phyloP scores from a whole-genome alignment of 92 coral and sea anemone genomes.

The Epizoanthus illoricatus region DNA sequence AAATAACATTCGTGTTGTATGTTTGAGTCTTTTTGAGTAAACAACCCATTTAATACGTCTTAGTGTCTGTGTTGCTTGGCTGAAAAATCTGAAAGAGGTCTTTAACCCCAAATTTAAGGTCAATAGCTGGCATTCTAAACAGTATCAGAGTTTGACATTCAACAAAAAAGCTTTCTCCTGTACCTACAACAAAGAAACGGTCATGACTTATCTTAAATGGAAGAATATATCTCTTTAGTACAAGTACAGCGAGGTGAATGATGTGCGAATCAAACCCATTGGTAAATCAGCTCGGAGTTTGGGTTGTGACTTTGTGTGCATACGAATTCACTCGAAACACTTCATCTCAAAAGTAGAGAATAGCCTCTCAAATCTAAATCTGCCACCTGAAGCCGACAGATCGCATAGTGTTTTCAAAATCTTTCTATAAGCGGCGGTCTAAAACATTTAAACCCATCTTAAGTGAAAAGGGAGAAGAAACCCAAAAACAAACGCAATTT shows the following conservation, averaged over 20 bases:
- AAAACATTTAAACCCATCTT: background rate
- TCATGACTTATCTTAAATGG: too few relatives aligned
- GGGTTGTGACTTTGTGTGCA: too few relatives aligned
- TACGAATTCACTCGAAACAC: background rate
- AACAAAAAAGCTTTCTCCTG: background rate
- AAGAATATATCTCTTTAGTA: too few relatives aligned
- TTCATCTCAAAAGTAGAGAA: too few relatives aligned
- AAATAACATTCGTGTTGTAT: background rate
- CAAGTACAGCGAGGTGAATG: background rate
- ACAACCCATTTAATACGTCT: constrained; percentile 11
- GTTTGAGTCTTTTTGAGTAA: background rate
- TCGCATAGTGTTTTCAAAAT: background rate
- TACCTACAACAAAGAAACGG: background rate
- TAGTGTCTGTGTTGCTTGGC: constrained; percentile 22
- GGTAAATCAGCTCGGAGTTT: background rate
- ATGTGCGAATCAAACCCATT: too few relatives aligned
- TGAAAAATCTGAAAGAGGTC: constrained; percentile 15
- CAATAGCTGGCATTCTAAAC: constrained; percentile 15
- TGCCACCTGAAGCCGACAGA: background rate
- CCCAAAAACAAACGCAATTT: background rate
- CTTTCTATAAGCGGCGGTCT: background rate
- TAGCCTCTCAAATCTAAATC: background rate
- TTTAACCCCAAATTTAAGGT: constrained; percentile 34
- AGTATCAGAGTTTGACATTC: background rate
- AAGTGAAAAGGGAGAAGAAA: background rate